Base-by-base conservation (phyloP, 2,888 invertebrate genomes). In the Crocallis elinguaria region DNA sequence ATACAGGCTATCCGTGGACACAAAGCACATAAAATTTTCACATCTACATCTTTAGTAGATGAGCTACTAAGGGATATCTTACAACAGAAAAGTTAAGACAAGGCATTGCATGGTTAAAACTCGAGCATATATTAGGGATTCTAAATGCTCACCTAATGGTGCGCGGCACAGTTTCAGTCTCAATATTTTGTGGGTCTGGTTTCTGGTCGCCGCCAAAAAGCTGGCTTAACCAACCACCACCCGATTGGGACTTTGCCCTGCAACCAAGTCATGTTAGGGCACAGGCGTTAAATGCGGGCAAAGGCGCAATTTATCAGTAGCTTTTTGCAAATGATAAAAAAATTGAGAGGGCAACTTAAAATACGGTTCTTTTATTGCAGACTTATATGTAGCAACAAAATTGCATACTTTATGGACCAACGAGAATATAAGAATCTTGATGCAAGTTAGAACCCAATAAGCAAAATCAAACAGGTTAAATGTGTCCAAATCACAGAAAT, bases 171-270 rank as follows among this genome's bases (percentile, higher is more conserved):
- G 77, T 72, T 65, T 85, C 84, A 68, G 81, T 75, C 66, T 78
- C 78, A 62, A 73, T 77, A 71, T 75, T 69, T 67, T 85, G 80
- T 62, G 83, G 71, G 35, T 64, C 58, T 67, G 83, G 75, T 71
- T 80, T 79, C 64, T 82, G 77, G 56, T 66, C 71, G 60, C 81
- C 73, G 73, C 92, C 92, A 86, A 94, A 93, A 78, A 93, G 93
- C 81, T 92, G 91, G 88, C 92, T 90, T 80, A 94, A 93, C 94
- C 94, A 94, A 89, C 87, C 82, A 79, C 88, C 86, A 81, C 83
- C 82, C 67, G 86, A 77, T 77, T 82, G 80, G 79, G 88, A 81
- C 82, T 82, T 88, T 79, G 84, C 81, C 83, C 90, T 91, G 90
- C 72, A 91, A 91, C 83, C 87, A 87, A 87, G 78, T 81, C 79